Percentiles rank a stretch among this genome's conserved stretches.
These are phyloP conservation scores for Pao palembangensis DNA, from an alignment of 2,113 vertebrate genomes.

Conservation along the genomic window DNA sequence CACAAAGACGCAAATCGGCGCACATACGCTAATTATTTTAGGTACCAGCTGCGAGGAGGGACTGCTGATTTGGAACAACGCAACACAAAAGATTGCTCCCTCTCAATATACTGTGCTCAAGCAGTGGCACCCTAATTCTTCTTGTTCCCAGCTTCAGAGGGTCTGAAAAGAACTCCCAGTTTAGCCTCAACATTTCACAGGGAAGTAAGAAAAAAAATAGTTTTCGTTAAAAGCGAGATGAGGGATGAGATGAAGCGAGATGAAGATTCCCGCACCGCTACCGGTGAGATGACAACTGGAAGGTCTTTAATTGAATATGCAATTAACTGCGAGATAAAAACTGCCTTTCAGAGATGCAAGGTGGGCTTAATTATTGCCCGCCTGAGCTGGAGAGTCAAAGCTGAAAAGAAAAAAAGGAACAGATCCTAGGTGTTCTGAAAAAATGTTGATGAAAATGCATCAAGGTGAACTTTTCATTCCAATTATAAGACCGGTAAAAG, in stretches of 20 bases:
- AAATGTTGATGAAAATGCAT: slow-evolving; percentile 14
- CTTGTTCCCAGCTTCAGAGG: slow-evolving; percentile 46
- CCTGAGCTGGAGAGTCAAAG: background rate
- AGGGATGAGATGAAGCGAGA: too few species aligned
- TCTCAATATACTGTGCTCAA: slow-evolving; percentile 45
- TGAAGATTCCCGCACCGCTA: slow-evolving; percentile 37
- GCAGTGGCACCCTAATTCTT: slow-evolving; percentile 55
- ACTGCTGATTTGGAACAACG: slow-evolving; percentile 43
- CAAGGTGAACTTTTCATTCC: background rate
- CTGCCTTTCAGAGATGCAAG: slow-evolving; percentile 29
- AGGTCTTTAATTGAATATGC: slow-evolving; percentile 45
- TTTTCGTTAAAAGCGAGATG: slow-evolving; percentile 72
- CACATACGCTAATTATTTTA: slow-evolving; percentile 55
- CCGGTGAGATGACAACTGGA: slow-evolving; percentile 48
- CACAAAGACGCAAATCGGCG: background rate
- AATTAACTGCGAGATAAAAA: slow-evolving; percentile 24
- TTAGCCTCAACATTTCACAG: slow-evolving; percentile 60
- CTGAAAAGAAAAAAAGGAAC: background rate
- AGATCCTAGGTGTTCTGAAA: slow-evolving; percentile 9
- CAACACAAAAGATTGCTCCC: slow-evolving; percentile 59
- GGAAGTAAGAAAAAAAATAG: slow-evolving; percentile 61
- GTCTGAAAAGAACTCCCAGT: slow-evolving; percentile 41
- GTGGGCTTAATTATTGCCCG: slow-evolving; percentile 23
- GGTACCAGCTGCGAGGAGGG: slow-evolving; percentile 48
- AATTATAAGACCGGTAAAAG: too few species aligned